Base-by-base conservation (phyloP, 2,113 vertebrate genomes). In the Calypte anna region DNA sequence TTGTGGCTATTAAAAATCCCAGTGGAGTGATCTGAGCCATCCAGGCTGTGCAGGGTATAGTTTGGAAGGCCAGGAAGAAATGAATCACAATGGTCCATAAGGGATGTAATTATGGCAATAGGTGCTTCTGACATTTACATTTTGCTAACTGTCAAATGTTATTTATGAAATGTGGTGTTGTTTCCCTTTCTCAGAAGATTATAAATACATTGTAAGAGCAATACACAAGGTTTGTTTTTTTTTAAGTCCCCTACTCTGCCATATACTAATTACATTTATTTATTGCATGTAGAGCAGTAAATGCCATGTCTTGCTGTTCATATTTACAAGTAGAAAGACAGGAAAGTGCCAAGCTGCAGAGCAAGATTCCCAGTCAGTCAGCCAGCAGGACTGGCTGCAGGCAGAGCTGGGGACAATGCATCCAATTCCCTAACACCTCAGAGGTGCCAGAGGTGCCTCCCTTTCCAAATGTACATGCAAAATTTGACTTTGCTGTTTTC, bases 31-130 rank as follows among this genome's bases (percentile, higher is more conserved):
- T 64, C 43, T 12, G 46, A 89, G 61, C 66, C 22, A 51, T 53
- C 69, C 88, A 43, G 82, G 87, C 44, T 64, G 80, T 69, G 84
- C 73, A 82, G 54, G 62, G 86, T 58, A 28, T 14, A 46, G 58
- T 58, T 62, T 36, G 77, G 78, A 89, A 90, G 91, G 59, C 89
- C 70, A 95, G 15, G 87, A 82, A 87, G 81, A 73, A 93, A 91
- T 96, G 62, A 95, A 91, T 94, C 95, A 90, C 81, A 89, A 46
- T 19, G 89, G 77, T 66, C 66, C 85, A 46, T 87, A 94, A 38
- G 59, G 83, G 70, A 82, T 68, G 46, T 84, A 93, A 93, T 91
- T 95, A 94, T n/a, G 40, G 62, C 67, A 95, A 58, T 28, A 76
- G 46, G 24, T 55, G 90, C 86, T 84, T 61, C 40, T 96, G 94